A percentile compares a stretch with the other conserved stretches of the same genome.
phyloP scores from a whole-genome alignment of 2,888 invertebrate genomes.

The Trichogramma dendrolimi region DNA sequence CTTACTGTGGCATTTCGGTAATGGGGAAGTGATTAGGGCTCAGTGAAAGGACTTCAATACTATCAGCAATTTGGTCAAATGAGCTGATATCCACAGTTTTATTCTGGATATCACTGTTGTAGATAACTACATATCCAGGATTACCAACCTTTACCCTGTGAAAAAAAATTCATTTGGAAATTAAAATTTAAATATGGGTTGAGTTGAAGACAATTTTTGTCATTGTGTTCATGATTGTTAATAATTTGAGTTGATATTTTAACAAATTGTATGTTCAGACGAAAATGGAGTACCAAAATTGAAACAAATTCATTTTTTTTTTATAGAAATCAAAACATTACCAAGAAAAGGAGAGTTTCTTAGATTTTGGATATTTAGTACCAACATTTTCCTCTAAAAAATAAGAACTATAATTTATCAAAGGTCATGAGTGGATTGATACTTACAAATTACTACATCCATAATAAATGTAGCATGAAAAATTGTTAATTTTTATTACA shows the following conservation, averaged over 20 bases:
- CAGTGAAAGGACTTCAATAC: constrained; percentile 60
- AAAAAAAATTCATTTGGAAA: constrained; percentile 21
- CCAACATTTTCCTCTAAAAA: not conserved
- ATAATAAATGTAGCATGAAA: constrained; percentile 41
- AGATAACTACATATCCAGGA: constrained; percentile 70
- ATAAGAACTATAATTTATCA: not conserved
- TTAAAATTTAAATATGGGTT: not conserved
- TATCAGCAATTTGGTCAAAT: constrained; percentile 55
- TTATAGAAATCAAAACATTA: not conserved
- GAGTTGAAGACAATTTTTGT: not conserved
- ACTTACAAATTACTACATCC: constrained; percentile 47
- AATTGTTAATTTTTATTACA: constrained; percentile 32
- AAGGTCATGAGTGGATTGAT: constrained; percentile 31
- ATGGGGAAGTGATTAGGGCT: constrained; percentile 55
- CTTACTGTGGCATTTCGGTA: constrained; percentile 33
- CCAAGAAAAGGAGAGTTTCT: not conserved
- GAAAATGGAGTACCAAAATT: too few relatives aligned
- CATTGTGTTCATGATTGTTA: not conserved
- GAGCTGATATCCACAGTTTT: constrained; percentile 58
- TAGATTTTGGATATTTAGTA: too few relatives aligned
- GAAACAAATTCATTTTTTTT: not conserved
- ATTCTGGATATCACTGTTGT: constrained; percentile 60
- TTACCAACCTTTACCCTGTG: constrained; percentile 68
- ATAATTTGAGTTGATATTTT: not conserved
- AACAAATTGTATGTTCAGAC: not conserved